These are phyloP conservation scores for Lemur catta DNA, from an alignment of 2,797 vertebrate species.

Conservation along the genomic window DNA sequence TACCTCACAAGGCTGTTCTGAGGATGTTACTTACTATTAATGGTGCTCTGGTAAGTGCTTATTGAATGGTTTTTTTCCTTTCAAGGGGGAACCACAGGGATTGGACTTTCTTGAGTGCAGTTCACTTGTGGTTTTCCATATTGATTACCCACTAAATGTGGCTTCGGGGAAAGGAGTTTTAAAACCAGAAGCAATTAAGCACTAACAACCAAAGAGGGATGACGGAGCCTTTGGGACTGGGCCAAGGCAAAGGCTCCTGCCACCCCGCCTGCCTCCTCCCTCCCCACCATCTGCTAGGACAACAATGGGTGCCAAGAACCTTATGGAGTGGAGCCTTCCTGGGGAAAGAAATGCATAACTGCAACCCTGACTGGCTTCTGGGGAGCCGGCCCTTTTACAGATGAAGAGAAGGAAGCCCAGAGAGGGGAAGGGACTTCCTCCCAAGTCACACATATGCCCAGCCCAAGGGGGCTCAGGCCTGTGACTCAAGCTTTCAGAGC, in stretches of 20 bases:
- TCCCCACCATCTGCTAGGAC: not conserved
- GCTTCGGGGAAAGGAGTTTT: conserved; percentile 57
- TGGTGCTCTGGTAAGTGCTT: conserved; percentile 46
- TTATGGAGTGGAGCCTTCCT: not conserved
- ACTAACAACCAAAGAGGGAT: conserved; percentile 33
- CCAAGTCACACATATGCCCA: not conserved
- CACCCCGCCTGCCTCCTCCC: not conserved
- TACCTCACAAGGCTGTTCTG: not conserved
- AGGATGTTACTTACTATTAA: conserved; percentile 5
- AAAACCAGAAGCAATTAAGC: conserved; percentile 65
- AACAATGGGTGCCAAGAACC: not conserved
- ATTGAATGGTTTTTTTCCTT: conserved; percentile 34
- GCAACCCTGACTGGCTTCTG: not conserved
- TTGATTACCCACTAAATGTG: conserved; percentile 67
- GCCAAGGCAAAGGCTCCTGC: not conserved
- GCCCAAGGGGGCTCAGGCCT: not conserved
- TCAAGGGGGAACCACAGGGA: conserved; percentile 1
- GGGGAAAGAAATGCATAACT: not conserved
- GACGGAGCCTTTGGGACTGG: not conserved
- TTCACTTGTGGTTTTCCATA: conserved; percentile 69
- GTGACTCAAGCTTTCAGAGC: not conserved
- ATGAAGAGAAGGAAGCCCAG: not conserved
- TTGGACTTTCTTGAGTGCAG: conserved; percentile 44
- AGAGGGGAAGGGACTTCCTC: not conserved
- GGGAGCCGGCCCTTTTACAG: not conserved